A percentile compares a stretch with the other conserved stretches of the same genome.
phyloP scores from a whole-genome alignment of 2,113 vertebrate species.

The Peromyscus polionotus region DNA sequence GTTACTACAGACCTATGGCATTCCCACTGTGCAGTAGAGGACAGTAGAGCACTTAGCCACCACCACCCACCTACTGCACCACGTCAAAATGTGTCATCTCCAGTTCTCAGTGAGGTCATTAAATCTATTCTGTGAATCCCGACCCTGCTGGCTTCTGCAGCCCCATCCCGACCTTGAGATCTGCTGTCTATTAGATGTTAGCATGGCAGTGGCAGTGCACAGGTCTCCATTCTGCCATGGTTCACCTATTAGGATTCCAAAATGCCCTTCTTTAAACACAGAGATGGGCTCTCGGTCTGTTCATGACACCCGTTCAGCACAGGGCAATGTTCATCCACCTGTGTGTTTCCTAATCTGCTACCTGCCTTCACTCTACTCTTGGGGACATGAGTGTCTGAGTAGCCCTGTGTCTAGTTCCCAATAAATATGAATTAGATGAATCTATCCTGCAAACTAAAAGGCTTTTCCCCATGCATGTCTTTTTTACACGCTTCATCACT shows the following conservation, averaged over 20 bases:
- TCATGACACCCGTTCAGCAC: not conserved
- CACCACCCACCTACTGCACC: not conserved
- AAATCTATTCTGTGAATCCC: not conserved
- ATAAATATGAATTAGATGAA: not conserved
- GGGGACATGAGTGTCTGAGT: not conserved
- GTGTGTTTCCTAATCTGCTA: not conserved
- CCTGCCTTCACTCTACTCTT: not conserved
- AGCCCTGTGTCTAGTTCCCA: not conserved
- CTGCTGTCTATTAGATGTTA: not conserved
- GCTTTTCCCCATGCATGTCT: not conserved
- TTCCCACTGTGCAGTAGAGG: rapidly evolving
- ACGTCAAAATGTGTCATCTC: not conserved
- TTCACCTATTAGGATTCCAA: too few relatives aligned
- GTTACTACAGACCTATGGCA: not conserved
- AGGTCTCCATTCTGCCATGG: not conserved
- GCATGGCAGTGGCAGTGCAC: rapidly evolving
- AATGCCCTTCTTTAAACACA: not conserved
- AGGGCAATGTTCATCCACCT: not conserved
- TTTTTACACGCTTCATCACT: slow-evolving; percentile 13
- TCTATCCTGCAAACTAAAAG: not conserved
- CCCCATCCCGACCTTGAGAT: not conserved
- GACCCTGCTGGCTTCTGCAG: not conserved
- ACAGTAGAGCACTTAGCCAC: too few relatives aligned
- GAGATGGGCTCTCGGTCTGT: not conserved
- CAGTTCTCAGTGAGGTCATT: not conserved